Percentiles rank a stretch among this genome's conserved stretches.
Conservation (phyloP, 2,888 invertebrate species). For the Abrostola tripartita region DNA sequence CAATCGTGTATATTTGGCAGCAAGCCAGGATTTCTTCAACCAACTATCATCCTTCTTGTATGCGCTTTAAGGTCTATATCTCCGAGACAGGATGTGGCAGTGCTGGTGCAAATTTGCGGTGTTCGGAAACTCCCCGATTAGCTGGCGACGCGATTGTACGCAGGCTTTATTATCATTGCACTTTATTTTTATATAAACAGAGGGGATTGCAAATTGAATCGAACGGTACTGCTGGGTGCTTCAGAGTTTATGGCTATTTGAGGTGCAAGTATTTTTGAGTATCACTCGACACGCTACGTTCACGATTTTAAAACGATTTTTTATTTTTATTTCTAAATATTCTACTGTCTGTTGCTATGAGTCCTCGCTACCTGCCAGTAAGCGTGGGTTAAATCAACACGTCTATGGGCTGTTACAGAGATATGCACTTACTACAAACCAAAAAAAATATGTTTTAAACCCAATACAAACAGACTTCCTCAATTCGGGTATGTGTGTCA, state of each 20-base stretch:
- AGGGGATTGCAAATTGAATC: constrained; percentile 21
- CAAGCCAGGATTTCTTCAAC: constrained; percentile 34
- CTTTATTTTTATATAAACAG: constrained; percentile 48
- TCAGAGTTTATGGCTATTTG: constrained; percentile 2
- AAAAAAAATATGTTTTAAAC: too few species aligned
- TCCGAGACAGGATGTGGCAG: constrained; percentile 13
- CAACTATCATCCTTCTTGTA: constrained; percentile 13
- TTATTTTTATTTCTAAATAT: too few species aligned
- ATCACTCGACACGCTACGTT: too few species aligned
- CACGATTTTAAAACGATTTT: too few species aligned
- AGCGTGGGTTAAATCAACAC: too few species aligned
- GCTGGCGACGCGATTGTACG: constrained; percentile 49
- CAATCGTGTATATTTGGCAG: constrained; percentile 54
- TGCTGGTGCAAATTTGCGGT: constrained; percentile 51
- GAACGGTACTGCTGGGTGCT: constrained; percentile 12
- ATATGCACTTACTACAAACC: too few species aligned
- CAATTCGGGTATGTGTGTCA: too few species aligned
- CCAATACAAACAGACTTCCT: too few species aligned
- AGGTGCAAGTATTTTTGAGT: background rate
- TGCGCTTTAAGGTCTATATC: constrained; percentile 26
- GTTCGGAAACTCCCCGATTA: constrained; percentile 59
- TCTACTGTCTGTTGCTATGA: too few species aligned
- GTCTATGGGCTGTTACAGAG: too few species aligned
- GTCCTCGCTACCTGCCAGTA: too few species aligned
- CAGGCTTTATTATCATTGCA: constrained; percentile 49